These are phyloP conservation scores for Erinaceus europaeus DNA, from an alignment of 2,113 vertebrate species.

Conservation along the genomic window DNA sequence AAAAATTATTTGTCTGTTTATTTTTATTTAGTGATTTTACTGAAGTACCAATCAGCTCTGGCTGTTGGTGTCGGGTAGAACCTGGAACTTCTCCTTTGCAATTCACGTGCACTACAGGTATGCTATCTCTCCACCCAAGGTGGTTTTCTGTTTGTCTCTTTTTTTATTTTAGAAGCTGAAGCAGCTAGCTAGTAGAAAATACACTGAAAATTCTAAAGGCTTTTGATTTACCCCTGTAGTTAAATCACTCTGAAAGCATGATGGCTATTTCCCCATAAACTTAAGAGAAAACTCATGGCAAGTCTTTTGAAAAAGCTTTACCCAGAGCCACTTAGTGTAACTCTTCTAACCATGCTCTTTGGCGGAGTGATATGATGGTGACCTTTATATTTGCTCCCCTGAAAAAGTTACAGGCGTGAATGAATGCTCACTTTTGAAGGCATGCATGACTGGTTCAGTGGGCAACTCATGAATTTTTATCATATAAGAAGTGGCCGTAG, in stretches of 20 bases:
- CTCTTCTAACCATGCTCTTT: background rate
- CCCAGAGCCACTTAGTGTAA: background rate
- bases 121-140: too few species aligned
- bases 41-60: too few species aligned
- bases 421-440: background rate
- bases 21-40: too few species aligned
- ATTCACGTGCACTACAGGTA: too few species aligned
- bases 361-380: background rate
- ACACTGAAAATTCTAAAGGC: background rate
- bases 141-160: too few species aligned
- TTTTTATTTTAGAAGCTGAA: background rate
- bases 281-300: background rate
- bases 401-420: too few species aligned
- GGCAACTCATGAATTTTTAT: background rate
- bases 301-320: conserved; percentile 4
- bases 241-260: conserved; percentile 3
- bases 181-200: background rate
- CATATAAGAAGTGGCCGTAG: background rate
- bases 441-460: background rate
- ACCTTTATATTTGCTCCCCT: background rate
- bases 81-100: too few species aligned
- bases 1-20: too few species aligned
- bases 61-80: too few species aligned
- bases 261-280: conserved; percentile 5
- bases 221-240: conserved; percentile 23